These are phyloP conservation scores for Myotis brandtii DNA, from an alignment of 2,113 vertebrate species.

Conservation along the genomic window DNA sequence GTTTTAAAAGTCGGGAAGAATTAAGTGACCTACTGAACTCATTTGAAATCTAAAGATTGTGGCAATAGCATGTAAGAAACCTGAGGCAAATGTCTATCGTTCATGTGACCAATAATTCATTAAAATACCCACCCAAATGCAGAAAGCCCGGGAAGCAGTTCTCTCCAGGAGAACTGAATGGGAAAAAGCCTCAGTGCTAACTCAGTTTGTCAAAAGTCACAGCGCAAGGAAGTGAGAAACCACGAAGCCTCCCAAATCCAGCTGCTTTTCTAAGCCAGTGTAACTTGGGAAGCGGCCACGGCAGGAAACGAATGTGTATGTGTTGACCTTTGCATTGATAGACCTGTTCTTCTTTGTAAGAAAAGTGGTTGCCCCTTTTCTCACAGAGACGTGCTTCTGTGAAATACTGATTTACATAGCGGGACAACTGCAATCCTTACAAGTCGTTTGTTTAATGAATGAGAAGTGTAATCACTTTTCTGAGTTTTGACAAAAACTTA, in stretches of 20 bases:
- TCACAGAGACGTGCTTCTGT: background rate
- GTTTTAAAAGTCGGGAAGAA: slow-evolving; percentile 43
- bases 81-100: slow-evolving; percentile 36
- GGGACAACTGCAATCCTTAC: background rate
- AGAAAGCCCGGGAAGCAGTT: slow-evolving; percentile 55
- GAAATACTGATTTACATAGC: background rate
- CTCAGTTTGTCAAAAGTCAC: slow-evolving; percentile 33
- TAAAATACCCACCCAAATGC: slow-evolving; percentile 70
- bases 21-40: slow-evolving; percentile 35
- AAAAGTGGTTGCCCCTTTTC: background rate
- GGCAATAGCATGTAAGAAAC: background rate
- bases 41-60: background rate
- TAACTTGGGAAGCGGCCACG: background rate
- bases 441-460: background rate
- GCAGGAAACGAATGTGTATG: background rate
- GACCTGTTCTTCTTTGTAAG: background rate
- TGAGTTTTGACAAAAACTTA: background rate
- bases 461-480: background rate
- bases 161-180: slow-evolving; percentile 57
- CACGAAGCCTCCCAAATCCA: background rate
- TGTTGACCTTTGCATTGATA: background rate
- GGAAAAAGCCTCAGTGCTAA: background rate
- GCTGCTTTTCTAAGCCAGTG: background rate
- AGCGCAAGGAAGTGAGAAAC: slow-evolving; percentile 44
- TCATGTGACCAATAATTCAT: slow-evolving; percentile 62